These are phyloP conservation scores for Catharus fuscescens DNA, from an alignment of 2,113 vertebrate species.

Conservation along the genomic window DNA sequence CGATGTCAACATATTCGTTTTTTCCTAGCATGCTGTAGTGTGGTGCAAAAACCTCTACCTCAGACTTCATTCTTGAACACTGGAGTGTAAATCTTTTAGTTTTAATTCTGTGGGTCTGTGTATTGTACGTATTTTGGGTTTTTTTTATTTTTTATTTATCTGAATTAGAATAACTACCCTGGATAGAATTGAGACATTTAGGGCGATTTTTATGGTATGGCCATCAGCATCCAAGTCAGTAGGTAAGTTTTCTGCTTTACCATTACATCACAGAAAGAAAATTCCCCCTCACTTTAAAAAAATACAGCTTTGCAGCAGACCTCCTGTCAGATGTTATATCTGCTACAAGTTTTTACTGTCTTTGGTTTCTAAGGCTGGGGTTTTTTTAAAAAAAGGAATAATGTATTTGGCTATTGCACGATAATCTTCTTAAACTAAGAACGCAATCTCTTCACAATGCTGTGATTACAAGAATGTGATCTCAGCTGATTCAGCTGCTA, in stretches of 20 bases:
- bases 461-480: background rate
- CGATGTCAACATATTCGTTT: background rate
- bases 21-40: background rate
- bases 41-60: background rate
- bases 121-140: background rate
- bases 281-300: background rate
- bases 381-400: background rate
- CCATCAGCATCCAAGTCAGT: background rate
- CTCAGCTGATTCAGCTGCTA: background rate
- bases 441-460: accelerated
- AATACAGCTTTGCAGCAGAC: background rate
- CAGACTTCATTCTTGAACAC: background rate
- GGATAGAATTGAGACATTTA: background rate
- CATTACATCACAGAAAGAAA: background rate
- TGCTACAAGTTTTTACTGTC: background rate
- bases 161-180: background rate
- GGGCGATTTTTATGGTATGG: background rate
- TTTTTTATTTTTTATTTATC: background rate
- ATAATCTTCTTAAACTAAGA: background rate
- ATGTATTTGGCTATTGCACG: background rate
- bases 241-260: background rate
- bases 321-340: background rate
- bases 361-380: background rate
- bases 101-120: background rate
- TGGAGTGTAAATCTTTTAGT: background rate